phyloP scores from a whole-genome alignment of 2,888 invertebrate species.

The Patella pellucida region DNA sequence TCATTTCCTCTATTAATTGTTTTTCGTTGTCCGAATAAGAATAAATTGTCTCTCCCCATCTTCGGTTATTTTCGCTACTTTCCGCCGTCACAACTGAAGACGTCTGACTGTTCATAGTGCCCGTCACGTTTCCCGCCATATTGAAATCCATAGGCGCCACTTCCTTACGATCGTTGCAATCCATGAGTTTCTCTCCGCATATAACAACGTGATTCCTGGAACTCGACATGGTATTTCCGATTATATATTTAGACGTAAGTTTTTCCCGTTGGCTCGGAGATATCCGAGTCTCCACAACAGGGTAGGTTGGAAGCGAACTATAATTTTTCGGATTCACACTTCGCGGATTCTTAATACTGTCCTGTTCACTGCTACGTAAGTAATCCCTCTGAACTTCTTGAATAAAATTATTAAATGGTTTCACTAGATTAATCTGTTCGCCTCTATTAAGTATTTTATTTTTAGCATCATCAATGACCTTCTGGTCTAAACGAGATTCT shows the following conservation, averaged over 20 bases:
- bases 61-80: slow-evolving; percentile 28
- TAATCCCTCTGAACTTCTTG: slow-evolving; percentile 47
- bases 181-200: slow-evolving; percentile 38
- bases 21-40: slow-evolving; percentile 69
- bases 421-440: slow-evolving; percentile 38
- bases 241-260: background rate
- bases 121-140: slow-evolving; percentile 18
- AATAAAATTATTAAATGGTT: slow-evolving; percentile 47
- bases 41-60: slow-evolving; percentile 45
- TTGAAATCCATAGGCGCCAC: slow-evolving; percentile 23
- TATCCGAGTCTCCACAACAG: slow-evolving; percentile 44
- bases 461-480: slow-evolving; percentile 38
- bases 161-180: slow-evolving; percentile 15
- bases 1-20: slow-evolving; percentile 66
- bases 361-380: slow-evolving; percentile 4
- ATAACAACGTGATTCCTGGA: slow-evolving; percentile 48
- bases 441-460: slow-evolving; percentile 36
- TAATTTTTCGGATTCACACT: background rate
- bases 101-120: slow-evolving; percentile 27
- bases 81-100: slow-evolving; percentile 26
- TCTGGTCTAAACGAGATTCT: slow-evolving; percentile 19
- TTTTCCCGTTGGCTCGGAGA: slow-evolving; percentile 52
- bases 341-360: background rate
- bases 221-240: background rate
- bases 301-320: slow-evolving; percentile 38